Evolutionary conservation across 2,113 vertebrate genomes (phyloP).

Genomic region (Aldabrachelys gigantea): DNA sequence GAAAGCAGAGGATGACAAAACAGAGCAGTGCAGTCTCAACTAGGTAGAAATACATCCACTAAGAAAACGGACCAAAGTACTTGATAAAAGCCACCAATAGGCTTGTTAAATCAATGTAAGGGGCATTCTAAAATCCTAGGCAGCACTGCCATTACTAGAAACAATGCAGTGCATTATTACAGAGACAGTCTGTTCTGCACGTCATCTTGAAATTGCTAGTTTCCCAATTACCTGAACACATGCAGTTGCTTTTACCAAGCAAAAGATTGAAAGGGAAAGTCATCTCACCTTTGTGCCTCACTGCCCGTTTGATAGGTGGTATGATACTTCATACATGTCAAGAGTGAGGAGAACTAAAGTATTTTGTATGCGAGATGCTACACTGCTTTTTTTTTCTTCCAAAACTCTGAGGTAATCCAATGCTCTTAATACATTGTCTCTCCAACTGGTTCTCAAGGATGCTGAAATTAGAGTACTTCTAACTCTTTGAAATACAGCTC

Average conservation of each 20-base stretch:
- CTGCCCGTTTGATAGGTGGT: not conserved
- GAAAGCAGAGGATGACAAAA: not conserved
- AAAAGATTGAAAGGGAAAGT: not conserved
- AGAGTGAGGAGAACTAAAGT: not conserved
- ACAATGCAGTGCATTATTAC: not conserved
- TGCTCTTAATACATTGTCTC: not conserved
- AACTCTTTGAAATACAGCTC: not conserved
- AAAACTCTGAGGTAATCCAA: not conserved
- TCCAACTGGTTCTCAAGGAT: not conserved
- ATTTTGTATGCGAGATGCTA: not conserved
- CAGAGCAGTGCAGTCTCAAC: not conserved
- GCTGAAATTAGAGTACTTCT: not conserved
- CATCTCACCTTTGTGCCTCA: not conserved
- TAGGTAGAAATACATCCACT: not conserved
- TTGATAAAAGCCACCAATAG: not conserved
- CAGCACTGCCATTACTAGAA: not conserved
- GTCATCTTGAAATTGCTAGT: rapidly evolving
- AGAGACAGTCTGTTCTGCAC: too few species aligned
- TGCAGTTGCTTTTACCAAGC: not conserved
- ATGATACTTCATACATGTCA: not conserved
- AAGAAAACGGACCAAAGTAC: rapidly evolving
- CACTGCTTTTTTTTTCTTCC: not conserved
- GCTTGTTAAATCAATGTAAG: rapidly evolving
- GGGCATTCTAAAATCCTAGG: not conserved
- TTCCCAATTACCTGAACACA: not conserved